Evolutionary conservation across 2,888 invertebrate genomes (phyloP).

Genomic region (Norana najaformis): DNA sequence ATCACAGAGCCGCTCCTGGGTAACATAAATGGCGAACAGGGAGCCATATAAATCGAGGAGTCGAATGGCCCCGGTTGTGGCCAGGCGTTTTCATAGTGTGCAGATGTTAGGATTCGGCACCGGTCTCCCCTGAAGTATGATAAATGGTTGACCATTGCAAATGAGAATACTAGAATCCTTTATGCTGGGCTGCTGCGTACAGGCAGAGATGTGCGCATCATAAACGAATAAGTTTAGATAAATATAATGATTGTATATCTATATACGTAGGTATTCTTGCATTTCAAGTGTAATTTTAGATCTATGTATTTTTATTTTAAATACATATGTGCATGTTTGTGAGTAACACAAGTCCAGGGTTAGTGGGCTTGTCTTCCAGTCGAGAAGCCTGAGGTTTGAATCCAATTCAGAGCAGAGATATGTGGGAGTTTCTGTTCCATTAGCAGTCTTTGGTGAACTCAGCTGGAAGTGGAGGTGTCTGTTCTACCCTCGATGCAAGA

Average conservation of each 20-base stretch:
- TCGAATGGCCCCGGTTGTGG: background rate
- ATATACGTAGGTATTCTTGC: too few species aligned
- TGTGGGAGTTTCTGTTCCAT: background rate
- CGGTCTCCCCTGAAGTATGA: background rate
- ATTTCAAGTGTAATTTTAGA: background rate
- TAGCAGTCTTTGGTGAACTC: background rate
- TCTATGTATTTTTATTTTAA: background rate
- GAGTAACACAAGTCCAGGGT: background rate
- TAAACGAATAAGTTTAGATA: slow-evolving; percentile 2
- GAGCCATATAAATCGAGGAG: slow-evolving; percentile 19
- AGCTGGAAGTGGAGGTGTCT: slow-evolving; percentile 13
- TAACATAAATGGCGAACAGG: slow-evolving; percentile 24
- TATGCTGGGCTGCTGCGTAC: background rate
- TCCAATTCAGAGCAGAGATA: background rate
- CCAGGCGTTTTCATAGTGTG: background rate
- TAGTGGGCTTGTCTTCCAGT: background rate
- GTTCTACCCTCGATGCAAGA: background rate
- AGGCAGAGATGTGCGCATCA: background rate
- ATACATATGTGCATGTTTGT: background rate
- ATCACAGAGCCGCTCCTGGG: slow-evolving; percentile 16
- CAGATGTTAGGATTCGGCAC: slow-evolving; percentile 20
- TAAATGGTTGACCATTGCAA: slow-evolving; percentile 19
- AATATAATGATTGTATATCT: too few species aligned
- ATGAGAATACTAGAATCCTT: background rate
- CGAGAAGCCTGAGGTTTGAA: background rate